phyloP scores from a whole-genome alignment of 37 sponge, comb jelly and placozoan species.

The Bolinopsis microptera region DNA sequence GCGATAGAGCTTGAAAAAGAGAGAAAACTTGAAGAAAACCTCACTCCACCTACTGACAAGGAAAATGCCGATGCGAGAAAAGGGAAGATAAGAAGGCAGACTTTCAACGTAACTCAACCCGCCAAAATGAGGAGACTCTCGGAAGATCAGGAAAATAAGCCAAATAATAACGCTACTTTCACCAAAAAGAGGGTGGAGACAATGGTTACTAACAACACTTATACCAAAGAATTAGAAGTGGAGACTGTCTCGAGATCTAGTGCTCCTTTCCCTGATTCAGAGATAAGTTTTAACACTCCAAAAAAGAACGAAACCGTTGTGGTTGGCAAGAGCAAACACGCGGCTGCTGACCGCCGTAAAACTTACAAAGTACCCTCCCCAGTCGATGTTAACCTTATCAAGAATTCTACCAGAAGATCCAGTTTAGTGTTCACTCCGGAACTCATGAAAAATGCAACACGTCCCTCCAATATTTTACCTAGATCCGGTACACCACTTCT shows the following conservation, averaged over 20 bases:
- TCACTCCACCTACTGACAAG: background rate
- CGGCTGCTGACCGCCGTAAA: background rate
- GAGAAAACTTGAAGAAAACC: background rate
- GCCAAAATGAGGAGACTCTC: background rate
- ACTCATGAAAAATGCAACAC: background rate
- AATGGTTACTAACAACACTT: background rate
- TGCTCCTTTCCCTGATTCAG: background rate
- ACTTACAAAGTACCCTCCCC: background rate
- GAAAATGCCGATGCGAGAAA: background rate
- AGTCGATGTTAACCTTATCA: background rate
- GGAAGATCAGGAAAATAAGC: background rate
- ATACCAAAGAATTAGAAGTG: background rate
- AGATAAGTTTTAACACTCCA: background rate
- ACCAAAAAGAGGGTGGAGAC: too few relatives aligned
- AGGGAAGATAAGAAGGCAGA: background rate
- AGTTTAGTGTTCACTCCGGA: background rate
- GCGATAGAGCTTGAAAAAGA: background rate
- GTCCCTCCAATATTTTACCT: background rate
- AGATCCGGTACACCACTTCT: background rate
- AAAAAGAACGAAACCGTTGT: background rate
- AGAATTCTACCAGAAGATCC: background rate
- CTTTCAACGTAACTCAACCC: background rate
- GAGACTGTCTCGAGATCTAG: background rate
- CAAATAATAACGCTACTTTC: background rate
- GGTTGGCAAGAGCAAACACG: background rate